Evolutionary conservation across 2,888 invertebrate species (phyloP), one percentile per base, ranked within the genome.

Genomic region (Diplolepis rosae): DNA sequence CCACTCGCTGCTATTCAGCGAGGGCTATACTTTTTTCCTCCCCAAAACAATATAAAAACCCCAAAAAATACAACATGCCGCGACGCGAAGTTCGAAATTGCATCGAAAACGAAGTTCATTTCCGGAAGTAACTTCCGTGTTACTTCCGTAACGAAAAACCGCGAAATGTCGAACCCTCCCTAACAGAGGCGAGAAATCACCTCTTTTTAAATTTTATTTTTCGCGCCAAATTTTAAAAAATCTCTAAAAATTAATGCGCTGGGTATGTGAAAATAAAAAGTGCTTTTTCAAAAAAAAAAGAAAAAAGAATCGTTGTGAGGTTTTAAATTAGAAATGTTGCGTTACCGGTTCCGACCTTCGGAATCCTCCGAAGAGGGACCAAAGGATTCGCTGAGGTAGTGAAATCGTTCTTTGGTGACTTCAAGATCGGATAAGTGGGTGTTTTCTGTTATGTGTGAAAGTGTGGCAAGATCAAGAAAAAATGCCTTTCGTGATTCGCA

Each of bases 401-500:
- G 52, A 69, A 24, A 28, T 32, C 24, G 13, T 7, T 45, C 45
- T 45, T 11, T 28, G 27, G 70, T 70, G 67, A 48, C 45, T 67
- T 35, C n/a, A 24, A 27, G 18, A 66, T 32, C 32, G 50, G 51
- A 65, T 56, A 48, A 66, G 73, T 35, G 42, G 50, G 65, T 48
- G 56, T 35, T 56, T 65, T 61, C 35, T 75, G 72, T 74, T 77
- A 75, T 77, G 74, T 74, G 72, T 73, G 69, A 65, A 69, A 70
- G 75, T 70, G 77, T 65, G 71, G 66, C 66, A 69, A 70, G 56
- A 69, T 52, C 28, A 69, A 45, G 73, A 65, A 66, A 66, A 65
- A 66, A 96, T 96, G 96, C 96, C 96, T 90, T 96, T 96, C 91
- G 93, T 95, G 88, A 93, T 95, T 88, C 93, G 96, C 84, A 93